These are phyloP conservation scores for Puma concolor DNA, from an alignment of 2,113 vertebrate genomes.

Conservation along the genomic window DNA sequence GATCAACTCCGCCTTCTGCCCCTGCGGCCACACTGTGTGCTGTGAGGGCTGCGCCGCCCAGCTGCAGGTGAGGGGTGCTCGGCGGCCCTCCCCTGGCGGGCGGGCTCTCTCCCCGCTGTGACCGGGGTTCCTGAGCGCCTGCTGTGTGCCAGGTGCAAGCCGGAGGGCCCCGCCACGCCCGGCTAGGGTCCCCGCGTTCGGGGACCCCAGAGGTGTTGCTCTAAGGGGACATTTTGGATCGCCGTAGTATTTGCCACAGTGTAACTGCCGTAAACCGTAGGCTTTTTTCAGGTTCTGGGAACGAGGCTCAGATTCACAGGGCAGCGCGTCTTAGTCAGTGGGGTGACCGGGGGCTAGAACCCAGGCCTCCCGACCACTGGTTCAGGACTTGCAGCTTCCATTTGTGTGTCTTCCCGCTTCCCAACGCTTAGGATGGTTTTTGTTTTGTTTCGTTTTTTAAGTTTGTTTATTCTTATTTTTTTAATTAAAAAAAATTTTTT, in stretches of 20 bases:
- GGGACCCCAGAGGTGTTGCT: neutral
- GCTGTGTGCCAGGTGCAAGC: neutral
- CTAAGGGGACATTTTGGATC: neutral
- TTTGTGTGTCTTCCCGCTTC: neutral
- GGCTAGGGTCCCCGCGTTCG: neutral
- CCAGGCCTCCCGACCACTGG: neutral
- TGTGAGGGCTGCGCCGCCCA: conserved; percentile 95
- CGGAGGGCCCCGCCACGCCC: neutral
- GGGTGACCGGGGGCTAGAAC: neutral
- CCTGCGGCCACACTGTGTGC: conserved; percentile 98
- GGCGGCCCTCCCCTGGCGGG: neutral
- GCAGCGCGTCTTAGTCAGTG: neutral
- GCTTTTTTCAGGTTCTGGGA: neutral
- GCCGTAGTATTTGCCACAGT: neutral
- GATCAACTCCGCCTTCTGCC: conserved; percentile 97
- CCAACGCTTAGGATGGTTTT: neutral
- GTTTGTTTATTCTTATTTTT: too few relatives aligned
- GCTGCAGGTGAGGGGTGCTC: conserved; percentile 89
- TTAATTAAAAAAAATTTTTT: too few relatives aligned
- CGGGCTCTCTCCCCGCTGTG: neutral
- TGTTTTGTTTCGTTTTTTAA: too few relatives aligned
- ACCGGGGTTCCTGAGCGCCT: rapidly evolving
- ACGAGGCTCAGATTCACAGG: neutral
- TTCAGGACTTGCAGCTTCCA: neutral
- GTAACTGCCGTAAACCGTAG: neutral